Conservation (phyloP, 2,888 invertebrate species). For the Caenorhabditis auriculariae region DNA sequence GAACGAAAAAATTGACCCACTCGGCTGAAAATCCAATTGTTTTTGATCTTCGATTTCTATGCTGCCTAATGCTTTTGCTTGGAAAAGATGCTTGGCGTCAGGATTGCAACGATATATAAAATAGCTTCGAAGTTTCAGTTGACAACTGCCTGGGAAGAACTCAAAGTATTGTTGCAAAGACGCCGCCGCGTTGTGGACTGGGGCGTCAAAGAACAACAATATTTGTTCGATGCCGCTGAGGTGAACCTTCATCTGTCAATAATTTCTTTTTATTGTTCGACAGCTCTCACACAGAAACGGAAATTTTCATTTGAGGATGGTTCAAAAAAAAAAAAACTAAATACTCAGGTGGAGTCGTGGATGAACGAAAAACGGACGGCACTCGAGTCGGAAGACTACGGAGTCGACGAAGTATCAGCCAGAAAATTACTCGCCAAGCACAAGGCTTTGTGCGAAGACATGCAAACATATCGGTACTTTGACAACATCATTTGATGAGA, state of each 20-base stretch:
- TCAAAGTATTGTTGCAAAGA: constrained; percentile 49
- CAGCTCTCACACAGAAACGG: neutral
- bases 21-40: no score
- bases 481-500: no score
- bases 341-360: constrained; percentile 82
- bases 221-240: constrained; percentile 59
- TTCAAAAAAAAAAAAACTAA: no score
- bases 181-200: constrained; percentile 70
- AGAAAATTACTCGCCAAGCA: constrained; percentile 91
- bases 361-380: constrained; percentile 82
- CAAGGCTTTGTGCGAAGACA: constrained; percentile 72
- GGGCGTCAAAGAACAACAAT: constrained; percentile 83
- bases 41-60: no score
- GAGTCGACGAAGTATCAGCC: constrained; percentile 85
- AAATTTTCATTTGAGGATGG: no score
- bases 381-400: constrained; percentile 78
- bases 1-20: no score
- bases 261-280: neutral
- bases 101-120: neutral
- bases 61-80: constrained; percentile 1
- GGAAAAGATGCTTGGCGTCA: no score
- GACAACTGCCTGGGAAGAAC: constrained; percentile 64
- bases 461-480: constrained; percentile 49
- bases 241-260: constrained; percentile 2
- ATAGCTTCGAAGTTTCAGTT: constrained; percentile 15